A percentile compares a stretch with the other conserved stretches of the same genome.
Conservation (phyloP, 2,797 vertebrate species). For the Hephaestus fuliginosus region DNA sequence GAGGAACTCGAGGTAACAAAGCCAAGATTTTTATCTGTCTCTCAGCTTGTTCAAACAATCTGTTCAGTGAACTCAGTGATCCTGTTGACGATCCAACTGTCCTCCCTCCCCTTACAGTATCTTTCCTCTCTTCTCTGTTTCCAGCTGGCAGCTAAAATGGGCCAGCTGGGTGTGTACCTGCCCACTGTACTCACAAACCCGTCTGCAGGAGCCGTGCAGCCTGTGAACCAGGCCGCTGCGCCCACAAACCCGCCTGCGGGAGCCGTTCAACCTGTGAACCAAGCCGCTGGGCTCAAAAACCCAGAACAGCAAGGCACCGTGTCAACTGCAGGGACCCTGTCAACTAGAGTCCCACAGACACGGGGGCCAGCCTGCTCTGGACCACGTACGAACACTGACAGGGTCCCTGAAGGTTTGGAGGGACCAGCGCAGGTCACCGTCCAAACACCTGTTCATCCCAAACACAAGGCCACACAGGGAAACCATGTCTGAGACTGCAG, state of each 20-base stretch:
- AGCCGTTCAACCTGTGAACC: constrained; percentile 41
- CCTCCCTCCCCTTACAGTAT: constrained; percentile 17
- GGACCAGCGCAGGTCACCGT: constrained; percentile 3
- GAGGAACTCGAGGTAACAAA: constrained; percentile 79
- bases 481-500: constrained; percentile 22
- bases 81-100: constrained; percentile 17
- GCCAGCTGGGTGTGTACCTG: constrained; percentile 65
- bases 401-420: constrained; percentile 37
- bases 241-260: background rate
- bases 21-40: constrained; percentile 56
- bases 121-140: constrained; percentile 32
- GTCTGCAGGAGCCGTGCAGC: constrained; percentile 31
- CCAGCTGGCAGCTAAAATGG: constrained; percentile 69
- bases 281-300: constrained; percentile 43
- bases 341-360: constrained; percentile 28
- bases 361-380: constrained; percentile 22
- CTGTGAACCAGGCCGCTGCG: constrained; percentile 43
- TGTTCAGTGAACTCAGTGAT: constrained; percentile 65
- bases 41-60: constrained; percentile 57
- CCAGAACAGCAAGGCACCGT: constrained; percentile 8
- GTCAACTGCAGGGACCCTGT: constrained; percentile 16
- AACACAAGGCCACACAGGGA: constrained; percentile 17
- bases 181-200: constrained; percentile 51
- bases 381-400: constrained; percentile 14
- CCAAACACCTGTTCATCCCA: constrained; percentile 28